Base-by-base conservation (phyloP, 2,888 invertebrate genomes). In the Drosophila sordidula region DNA sequence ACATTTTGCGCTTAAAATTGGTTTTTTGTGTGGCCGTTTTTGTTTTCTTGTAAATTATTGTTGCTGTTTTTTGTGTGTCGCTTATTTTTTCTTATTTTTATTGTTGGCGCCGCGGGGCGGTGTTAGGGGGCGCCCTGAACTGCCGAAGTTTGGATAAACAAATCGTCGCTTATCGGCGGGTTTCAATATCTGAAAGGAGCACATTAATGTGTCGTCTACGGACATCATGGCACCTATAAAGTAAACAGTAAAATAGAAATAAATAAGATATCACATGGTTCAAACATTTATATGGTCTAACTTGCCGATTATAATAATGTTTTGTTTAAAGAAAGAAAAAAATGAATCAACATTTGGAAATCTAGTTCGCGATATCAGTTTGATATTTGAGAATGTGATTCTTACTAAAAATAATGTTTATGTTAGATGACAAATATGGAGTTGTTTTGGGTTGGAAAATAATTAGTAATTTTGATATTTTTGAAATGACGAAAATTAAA, bases 111-210 rank as follows among this genome's bases (percentile, higher is more conserved):
- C 97, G 89, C 98, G 94, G 59, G 99, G 99, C 91, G 99, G 99
- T 93, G 99, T 99, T 90, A 99, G 97, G 89, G 99, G 99, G 91
- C 99, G 95, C 90, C 98, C 98, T 91, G 98, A 96, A 93, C 97
- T 98, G 92, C 98, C 95, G 86, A 97, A 96, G 82, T 95, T 95
- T 91, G 97, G 97, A 93, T 99, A 98, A 85, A 96, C 96, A 93
- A 97, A 97, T 93, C 99, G 98, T 94, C 99, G 97, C 93, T 99
- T 99, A 94, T 99, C 99, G 70, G 99, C 99, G 91, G 99, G 99
- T 94, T 97, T 97, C 91, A 97, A 93, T 91, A 97, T 97, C 93
- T 97, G 95, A 95, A 99, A 99, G 93, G 99, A 99, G 95, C 99
- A 99, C 99, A 99, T 99, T 84, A 99, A 94, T 78, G 98, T 98